Evolutionary conservation across 2,113 vertebrate genomes (phyloP).

Genomic region (Pogona vitticeps): DNA sequence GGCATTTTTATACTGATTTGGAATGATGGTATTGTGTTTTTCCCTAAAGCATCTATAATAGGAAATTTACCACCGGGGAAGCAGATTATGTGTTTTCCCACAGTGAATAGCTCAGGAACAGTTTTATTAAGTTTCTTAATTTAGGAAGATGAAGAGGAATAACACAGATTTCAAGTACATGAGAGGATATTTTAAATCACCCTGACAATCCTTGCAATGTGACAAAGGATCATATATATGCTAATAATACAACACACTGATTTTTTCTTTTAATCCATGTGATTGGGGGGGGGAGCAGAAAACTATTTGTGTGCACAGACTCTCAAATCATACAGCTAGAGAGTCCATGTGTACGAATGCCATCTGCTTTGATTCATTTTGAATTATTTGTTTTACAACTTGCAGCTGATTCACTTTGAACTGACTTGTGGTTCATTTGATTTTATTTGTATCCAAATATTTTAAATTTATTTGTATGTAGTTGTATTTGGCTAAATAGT

Average conservation of each 20-base stretch:
- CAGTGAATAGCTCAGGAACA: background rate
- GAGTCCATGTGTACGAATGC: too few relatives aligned
- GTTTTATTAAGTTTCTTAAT: background rate
- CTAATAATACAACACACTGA: background rate
- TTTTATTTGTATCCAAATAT: too few relatives aligned
- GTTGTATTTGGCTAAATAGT: too few relatives aligned
- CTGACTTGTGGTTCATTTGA: too few relatives aligned
- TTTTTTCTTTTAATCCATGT: background rate
- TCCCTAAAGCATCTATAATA: background rate
- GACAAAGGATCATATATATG: background rate
- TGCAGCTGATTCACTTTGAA: too few relatives aligned
- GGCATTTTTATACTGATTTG: background rate
- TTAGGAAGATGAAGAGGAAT: background rate
- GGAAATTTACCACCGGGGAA: background rate
- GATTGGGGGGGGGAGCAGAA: background rate
- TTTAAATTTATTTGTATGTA: too few relatives aligned
- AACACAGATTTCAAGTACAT: slow-evolving; percentile 1
- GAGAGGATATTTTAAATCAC: background rate
- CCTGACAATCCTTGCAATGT: background rate
- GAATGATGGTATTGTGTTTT: background rate
- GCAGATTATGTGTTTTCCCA: background rate
- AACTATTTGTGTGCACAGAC: background rate
- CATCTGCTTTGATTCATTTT: too few relatives aligned
- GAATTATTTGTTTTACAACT: too few relatives aligned
- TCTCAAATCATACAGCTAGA: too few relatives aligned